Evolutionary conservation across 1,140 invertebrate species (phyloP), one percentile per base, ranked within the genome.

Genomic region (Drosophila truncata): DNA sequence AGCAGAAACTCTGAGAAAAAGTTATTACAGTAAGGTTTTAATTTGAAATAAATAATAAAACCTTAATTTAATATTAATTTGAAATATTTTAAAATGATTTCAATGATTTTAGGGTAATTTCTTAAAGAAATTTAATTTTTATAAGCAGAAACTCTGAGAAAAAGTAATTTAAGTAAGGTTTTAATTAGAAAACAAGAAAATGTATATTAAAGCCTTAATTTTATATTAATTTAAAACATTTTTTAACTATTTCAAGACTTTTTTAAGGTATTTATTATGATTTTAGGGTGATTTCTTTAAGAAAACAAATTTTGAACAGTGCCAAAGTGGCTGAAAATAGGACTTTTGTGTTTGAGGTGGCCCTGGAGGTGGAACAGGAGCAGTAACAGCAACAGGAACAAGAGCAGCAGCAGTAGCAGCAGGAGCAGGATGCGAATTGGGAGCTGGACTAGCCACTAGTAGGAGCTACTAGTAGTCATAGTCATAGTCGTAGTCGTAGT

Each of bases 261-360:
- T 55, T 54, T 11, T 2, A 6, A 2, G 4, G 1, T 20, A 52
- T 31, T 31, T 52, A 18, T 20, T 5, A 4, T 4, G 8, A 3
- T 31, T 20, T 10, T 14, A 14, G 14, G 11, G 2, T 18, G 27
- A 52, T 33, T 27, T 27, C 13, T 23, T n/a, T n/a, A n/a, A n/a
- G n/a, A n/a, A n/a, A n/a, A n/a, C n/a, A n/a, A 29, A 65, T 66
- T 69, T 69, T 16, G 6, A 5, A 14, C 63, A 55, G 66, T 70
- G 66, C 31, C 62, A 70, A 70, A 70, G 63, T 70, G 57, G 39
- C 54, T 67, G 57, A 18, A 54, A 61, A 44, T 59, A 16, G 67
- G 58, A 37, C 52, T 59, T 70, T 65, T 84, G 47, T 78, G 72
- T 81, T 80, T 84, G 80, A 54, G 65, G 71, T 70, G 61, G 13